phyloP scores from a whole-genome alignment of 2,888 invertebrate genomes.

The Tinea trinotella region DNA sequence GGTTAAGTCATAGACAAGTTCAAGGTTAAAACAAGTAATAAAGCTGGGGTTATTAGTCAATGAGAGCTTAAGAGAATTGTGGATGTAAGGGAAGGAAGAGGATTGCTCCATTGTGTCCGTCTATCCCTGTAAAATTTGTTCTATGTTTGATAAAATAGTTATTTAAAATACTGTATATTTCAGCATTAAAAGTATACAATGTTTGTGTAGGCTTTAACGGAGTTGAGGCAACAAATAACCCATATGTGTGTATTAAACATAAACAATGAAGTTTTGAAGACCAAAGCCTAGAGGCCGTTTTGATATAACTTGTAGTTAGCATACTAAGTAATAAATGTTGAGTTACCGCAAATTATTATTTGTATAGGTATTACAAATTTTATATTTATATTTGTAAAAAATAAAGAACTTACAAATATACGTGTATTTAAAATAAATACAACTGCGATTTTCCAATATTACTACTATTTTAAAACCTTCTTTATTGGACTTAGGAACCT shows the following conservation, averaged over 20 bases:
- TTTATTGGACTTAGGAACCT: slow-evolving; percentile 29
- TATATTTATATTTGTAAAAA: not conserved
- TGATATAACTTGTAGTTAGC: slow-evolving; percentile 37
- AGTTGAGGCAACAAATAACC: slow-evolving; percentile 36
- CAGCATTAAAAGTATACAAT: not conserved
- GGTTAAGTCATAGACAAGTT: no score
- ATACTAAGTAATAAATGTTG: slow-evolving; percentile 32
- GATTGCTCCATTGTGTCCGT: no score
- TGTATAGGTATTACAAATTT: not conserved
- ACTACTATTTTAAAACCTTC: slow-evolving; percentile 7
- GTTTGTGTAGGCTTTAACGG: not conserved
- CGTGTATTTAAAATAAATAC: not conserved
- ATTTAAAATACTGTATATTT: no score
- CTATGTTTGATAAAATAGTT: no score
- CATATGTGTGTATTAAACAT: slow-evolving; percentile 41
- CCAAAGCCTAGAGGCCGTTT: slow-evolving; percentile 39
- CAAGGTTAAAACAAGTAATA: no score
- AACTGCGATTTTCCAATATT: not conserved
- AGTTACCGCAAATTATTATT: slow-evolving; percentile 25
- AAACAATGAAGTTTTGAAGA: slow-evolving; percentile 45
- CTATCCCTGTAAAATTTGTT: no score
- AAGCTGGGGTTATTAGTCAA: no score
- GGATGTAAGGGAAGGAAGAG: no score
- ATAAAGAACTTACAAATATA: not conserved
- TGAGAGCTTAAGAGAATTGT: no score